Evolutionary conservation across 2,113 vertebrate genomes (phyloP).

Genomic region (Verasper variegatus): DNA sequence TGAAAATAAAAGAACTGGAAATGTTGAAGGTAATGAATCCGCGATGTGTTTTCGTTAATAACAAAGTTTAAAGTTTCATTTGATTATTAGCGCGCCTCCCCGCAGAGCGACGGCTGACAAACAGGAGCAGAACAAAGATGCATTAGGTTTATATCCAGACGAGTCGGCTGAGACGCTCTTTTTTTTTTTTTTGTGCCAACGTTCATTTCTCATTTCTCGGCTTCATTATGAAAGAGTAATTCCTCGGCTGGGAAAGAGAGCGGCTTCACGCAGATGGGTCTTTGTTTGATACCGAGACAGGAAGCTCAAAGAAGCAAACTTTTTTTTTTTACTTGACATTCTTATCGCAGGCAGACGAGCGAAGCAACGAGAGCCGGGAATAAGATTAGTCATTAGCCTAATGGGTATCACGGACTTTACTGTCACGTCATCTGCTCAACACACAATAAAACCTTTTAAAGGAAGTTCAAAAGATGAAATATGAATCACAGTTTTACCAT

Average conservation of each 20-base stretch:
- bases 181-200: slow-evolving; percentile 28
- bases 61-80: slow-evolving; percentile 48
- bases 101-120: slow-evolving; percentile 35
- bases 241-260: slow-evolving; percentile 28
- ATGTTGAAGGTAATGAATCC: slow-evolving; percentile 43
- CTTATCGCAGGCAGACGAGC: slow-evolving; percentile 15
- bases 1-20: not conserved
- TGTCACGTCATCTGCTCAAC: not conserved
- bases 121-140: slow-evolving; percentile 45
- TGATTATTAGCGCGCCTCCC: slow-evolving; percentile 51
- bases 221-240: slow-evolving; percentile 51
- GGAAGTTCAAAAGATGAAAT: not conserved
- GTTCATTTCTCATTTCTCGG: slow-evolving; percentile 25
- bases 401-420: slow-evolving; percentile 15
- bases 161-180: slow-evolving; percentile 8
- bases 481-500: not conserved
- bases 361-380: slow-evolving; percentile 14
- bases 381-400: slow-evolving; percentile 14
- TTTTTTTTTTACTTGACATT: slow-evolving; percentile 4
- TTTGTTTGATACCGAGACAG: slow-evolving; percentile 42
- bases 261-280: slow-evolving; percentile 37
- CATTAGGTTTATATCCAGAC: slow-evolving; percentile 27
- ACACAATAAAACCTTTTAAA: too few species aligned
- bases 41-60: slow-evolving; percentile 48
- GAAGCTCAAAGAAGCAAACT: slow-evolving; percentile 10